Conservation (phyloP, 2,797 vertebrate genomes). For the Acropternis orthonyx region DNA sequence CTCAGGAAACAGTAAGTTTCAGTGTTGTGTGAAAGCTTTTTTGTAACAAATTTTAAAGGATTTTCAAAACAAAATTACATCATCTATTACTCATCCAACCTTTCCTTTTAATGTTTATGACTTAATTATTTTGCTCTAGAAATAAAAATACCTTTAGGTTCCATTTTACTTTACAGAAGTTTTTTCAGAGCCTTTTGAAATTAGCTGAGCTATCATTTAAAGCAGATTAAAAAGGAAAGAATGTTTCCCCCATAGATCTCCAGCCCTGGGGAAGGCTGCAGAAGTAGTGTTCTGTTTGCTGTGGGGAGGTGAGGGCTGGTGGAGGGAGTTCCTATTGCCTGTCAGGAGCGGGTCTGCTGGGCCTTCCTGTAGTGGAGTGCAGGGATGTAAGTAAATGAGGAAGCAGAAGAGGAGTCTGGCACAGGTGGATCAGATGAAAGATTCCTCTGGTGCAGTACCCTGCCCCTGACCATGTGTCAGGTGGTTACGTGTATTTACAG, state of each 20-base stretch:
- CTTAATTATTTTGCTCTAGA: background rate
- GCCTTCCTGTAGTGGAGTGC: background rate
- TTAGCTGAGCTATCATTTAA: background rate
- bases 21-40: background rate
- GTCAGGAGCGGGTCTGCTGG: background rate
- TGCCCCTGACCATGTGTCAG: background rate
- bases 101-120: background rate
- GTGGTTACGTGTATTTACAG: background rate
- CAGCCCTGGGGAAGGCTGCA: background rate
- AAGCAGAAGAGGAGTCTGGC: background rate
- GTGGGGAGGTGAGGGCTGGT: background rate
- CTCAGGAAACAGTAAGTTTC: slow-evolving; percentile 88
- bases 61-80: background rate
- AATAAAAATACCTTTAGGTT: background rate
- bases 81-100: background rate
- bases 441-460: background rate
- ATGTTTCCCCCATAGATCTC: background rate
- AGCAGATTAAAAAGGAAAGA: background rate
- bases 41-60: background rate
- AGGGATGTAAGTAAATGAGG: background rate
- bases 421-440: background rate
- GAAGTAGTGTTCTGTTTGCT: background rate
- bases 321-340: background rate
- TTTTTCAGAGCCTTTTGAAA: background rate
- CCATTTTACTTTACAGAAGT: background rate